Base-by-base conservation (phyloP, 2,888 invertebrate species). In the Cordilura impudica region DNA sequence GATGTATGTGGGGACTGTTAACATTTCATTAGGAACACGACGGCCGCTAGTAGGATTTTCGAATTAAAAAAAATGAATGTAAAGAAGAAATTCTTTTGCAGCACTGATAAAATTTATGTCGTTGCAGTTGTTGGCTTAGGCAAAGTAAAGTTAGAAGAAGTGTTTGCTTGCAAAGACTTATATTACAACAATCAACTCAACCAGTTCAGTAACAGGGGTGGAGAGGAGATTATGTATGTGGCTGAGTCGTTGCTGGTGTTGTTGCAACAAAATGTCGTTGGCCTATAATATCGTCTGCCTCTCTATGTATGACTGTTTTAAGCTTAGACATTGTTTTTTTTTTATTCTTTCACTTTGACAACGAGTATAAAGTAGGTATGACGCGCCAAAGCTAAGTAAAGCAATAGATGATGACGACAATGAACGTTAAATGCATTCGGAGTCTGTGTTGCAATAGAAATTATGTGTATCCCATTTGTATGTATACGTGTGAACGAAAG, bases 261-360 rank as follows among this genome's bases (percentile, higher is more conserved):
- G 67, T 63, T 79, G 76, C 71, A 75, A 63, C 61, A 61, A 66
- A 72, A 63, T 71, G 79, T 76, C 79, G 79, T 76, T 79, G 76
- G 79, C 79, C 79, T 67, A 79, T 71, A 79, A 79, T 71, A 78
- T 54, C 49, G 47, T 70, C 23, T 21, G 23, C 18, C 26, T 67
- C 47, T 66, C 45, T 12, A 35, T 67, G 35, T 60, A 39, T 18
- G 4, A 26, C 63, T 54, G 60, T 65, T 75, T 53, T 16, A 21
- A 67, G 43, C 75, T 66, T 71, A 79, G 75, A 79, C 67, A 39
- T 18, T 61, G 31, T 47, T 16, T 47, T 3, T 18, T 4, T 51
- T 21, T 23, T 21, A 16, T 43, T 43, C 45, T 66, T 67, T 75
- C 56, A 75, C 75, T 75, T 75, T 75, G 67, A 67, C 67, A 75